Base-by-base conservation (phyloP, 2,888 invertebrate species). In the Clistopyga incitator region DNA sequence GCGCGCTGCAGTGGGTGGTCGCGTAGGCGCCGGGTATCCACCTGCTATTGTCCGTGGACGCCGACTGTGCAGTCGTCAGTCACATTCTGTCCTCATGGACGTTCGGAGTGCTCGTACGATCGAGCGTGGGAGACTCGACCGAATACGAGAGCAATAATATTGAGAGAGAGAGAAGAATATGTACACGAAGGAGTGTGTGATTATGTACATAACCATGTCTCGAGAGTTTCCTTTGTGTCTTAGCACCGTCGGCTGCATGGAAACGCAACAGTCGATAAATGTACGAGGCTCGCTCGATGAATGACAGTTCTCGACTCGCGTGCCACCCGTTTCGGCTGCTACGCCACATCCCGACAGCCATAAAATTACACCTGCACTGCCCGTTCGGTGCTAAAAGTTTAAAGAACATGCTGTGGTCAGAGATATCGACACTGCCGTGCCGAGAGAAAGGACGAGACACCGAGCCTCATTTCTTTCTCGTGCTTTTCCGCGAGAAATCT, bases 21-120 rank as follows among this genome's bases (percentile, higher is more conserved):
- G 38, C 64, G 38, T 64, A 65, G 74, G 81, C 77, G 81, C 81
- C 78, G 84, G 78, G 81, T 70, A 81, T 81, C 84, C 81, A 84
- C 81, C 81, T 84, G 84, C 84, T 78, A 85, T 65, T 52, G 84
- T 85, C 64, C 50, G 56, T 74, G 70, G 78, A 78, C 70, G 78
- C 84, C 65, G 54, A 42, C 54, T 47, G 67, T 34, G 50, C 61
- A 25, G 52, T 38, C 45, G 71, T 50, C 84, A 85, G 85, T 84
- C 38, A 78, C 75, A 81, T 75, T 81, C 78, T 76, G 84, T 78
- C 78, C 78, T 67, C 78, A 74, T 71, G 42, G 76, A 72, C 65
- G 42, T 47, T 61, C 82, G 68, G 74, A 74, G 65, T 34, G 52
- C 47, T 47, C 74, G 74, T 52, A 71, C 34, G 11, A 20, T 59